phyloP scores from a whole-genome alignment of 2,797 vertebrate genomes.

The Trichosurus vulpecula region DNA sequence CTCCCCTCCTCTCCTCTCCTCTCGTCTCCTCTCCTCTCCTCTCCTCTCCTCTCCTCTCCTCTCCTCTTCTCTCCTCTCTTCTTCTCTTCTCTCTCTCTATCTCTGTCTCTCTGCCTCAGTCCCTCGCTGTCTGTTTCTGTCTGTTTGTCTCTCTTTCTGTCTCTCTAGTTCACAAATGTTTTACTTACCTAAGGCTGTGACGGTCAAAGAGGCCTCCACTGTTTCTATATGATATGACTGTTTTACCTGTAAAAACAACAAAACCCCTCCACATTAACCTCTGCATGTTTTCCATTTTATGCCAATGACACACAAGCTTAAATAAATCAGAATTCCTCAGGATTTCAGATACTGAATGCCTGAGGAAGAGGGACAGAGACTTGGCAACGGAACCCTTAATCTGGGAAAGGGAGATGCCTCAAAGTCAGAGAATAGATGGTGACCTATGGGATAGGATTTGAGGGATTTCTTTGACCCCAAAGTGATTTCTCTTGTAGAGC shows the following conservation, averaged over 20 bases:
- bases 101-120: too few relatives aligned
- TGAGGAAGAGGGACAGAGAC: background rate
- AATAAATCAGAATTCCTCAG: background rate
- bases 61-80: too few relatives aligned
- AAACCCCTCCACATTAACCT: conserved; percentile 23
- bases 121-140: background rate
- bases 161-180: background rate
- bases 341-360: background rate
- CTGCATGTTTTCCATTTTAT: conserved; percentile 1
- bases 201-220: conserved; percentile 81
- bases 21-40: background rate
- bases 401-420: background rate
- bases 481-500: background rate
- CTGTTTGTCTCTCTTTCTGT: background rate
- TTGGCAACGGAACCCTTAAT: background rate
- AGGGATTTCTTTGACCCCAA: background rate
- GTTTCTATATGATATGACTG: conserved; percentile 83
- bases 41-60: too few relatives aligned
- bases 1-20: too few relatives aligned
- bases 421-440: background rate
- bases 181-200: conserved; percentile 84
- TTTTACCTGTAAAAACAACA: conserved; percentile 80
- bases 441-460: background rate
- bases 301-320: background rate
- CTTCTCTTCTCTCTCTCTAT: too few relatives aligned